These are phyloP conservation scores for Galerucella nymphaeae DNA, from an alignment of 2,888 invertebrate species.

Conservation along the genomic window DNA sequence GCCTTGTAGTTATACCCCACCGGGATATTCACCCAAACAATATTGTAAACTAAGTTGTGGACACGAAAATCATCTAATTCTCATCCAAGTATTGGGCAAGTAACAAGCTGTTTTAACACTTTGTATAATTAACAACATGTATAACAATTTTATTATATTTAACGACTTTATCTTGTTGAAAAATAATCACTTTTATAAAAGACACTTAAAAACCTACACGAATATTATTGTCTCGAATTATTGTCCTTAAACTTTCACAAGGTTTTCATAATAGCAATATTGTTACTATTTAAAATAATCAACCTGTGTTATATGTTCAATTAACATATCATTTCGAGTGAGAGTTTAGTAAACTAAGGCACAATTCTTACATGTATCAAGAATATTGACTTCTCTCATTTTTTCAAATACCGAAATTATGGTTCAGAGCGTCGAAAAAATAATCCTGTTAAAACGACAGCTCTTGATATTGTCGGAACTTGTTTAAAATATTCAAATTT, in stretches of 20 bases:
- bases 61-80: too few species aligned
- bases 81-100: neutral
- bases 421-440: too few species aligned
- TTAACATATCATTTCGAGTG: neutral
- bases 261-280: too few species aligned
- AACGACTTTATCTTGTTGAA: neutral
- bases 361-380: neutral
- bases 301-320: neutral
- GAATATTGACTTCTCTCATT: too few species aligned
- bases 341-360: neutral
- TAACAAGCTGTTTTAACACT: neutral
- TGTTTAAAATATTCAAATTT: too few species aligned
- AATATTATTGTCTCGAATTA: conserved; percentile 2
- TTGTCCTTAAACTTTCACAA: neutral
- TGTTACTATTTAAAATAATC: too few species aligned
- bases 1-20: too few species aligned
- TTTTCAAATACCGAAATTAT: too few species aligned
- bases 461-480: too few species aligned
- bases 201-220: neutral
- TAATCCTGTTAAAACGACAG: too few species aligned
- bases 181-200: neutral
- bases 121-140: neutral
- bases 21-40: too few species aligned
- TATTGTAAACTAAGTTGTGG: too few species aligned
- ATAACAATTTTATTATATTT: neutral